Base-by-base conservation (phyloP, 2,888 invertebrate genomes). In the Melinaea marsaeus region DNA sequence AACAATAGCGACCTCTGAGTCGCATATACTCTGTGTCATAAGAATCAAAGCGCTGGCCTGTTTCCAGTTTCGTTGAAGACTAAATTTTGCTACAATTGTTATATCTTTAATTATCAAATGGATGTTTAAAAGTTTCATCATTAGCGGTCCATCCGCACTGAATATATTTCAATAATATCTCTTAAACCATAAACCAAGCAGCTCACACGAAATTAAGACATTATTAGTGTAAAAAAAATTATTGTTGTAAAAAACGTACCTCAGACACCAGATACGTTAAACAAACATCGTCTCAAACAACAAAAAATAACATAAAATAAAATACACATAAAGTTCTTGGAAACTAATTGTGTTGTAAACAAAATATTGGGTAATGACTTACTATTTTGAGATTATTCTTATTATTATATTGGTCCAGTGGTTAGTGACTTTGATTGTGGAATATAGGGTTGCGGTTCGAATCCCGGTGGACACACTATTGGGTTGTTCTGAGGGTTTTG, bases 261-360 rank as follows among this genome's bases (percentile, higher is more conserved):
- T 42, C 9, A 42, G 11, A 42, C 42, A 9, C 42, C 42, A 42
- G 42, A 42, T 42, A 42, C 42, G 42, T 42, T 74, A 71, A 73
- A 75, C 74, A 42, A 73, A 69, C 68, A 68, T 68, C 63, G 68
- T 67, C 62, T 67, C 62, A 65, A 57, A 65, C 83, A 84, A 85
- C 85, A 85, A 84, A 86, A 85, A 83, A 70, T 66, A 76, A 79
- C 79, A 79, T 77, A 79, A 79, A 80, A 80, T 79, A 75, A 76
- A 76, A 77, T 74, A 68, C 62, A 73, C 77, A 78, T 78, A 82
- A 83, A 81, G 81, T 88, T 88, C 88, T 84, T 68, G 79, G 87
- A 87, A 88, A 84, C 83, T 80, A 74, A 87, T 86, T 82, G 82
- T 78, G 73, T 75, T 80, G 88, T 86, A 84, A 87, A 86, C 80